Base-by-base conservation (phyloP, 1,140 invertebrate species). In the Venustaconcha ellipsiformis region DNA sequence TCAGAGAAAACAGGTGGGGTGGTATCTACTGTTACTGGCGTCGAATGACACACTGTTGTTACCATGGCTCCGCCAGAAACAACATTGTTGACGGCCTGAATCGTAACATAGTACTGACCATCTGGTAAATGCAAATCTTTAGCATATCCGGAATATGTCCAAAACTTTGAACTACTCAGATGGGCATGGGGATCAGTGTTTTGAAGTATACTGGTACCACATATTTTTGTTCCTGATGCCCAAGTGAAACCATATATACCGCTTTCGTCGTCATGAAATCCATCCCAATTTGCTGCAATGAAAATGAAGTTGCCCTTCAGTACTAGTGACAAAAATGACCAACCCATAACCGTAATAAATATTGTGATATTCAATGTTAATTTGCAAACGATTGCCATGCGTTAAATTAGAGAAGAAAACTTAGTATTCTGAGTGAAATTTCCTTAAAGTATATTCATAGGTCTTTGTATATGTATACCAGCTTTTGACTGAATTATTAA, bases 181-280 rank as follows among this genome's bases (percentile, higher is more conserved):
- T 80, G 75, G 26, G 78, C 70, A 73, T 84, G 81, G 2, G 85
- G 85, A 73, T 87, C 82, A n/a, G 68, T 57, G 65, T 76, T 80
- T 11, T 37, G 17, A 12, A 74, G 75, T n/a, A 86, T 67, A 62
- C 83, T 76, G 13, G 74, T 77, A 14, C 76, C 78, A 78, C 84
- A 86, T 14, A 83, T 26, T 6, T 55, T 60, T 59, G 56, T 76
- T 12, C 85, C 85, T 8, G 81, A 83, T 30, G 83, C 76, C 82
- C 82, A 86, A 12, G 85, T 83, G 70, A 84, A 85, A 30, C 81
- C 83, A 60, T 57, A 82, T n/a, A 86, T 82, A 48, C 79, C 84
- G 56, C 72, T 86, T 57, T 87, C 85, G 0, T 82, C 74, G 67
- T 87, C 85, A 73, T 84, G 73, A 63, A 87, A 83, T 69, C 83